Percentiles rank a stretch among this genome's conserved stretches.
Evolutionary conservation across 2,797 vertebrate species (phyloP).

Genomic region (Nannoperca obscura): DNA sequence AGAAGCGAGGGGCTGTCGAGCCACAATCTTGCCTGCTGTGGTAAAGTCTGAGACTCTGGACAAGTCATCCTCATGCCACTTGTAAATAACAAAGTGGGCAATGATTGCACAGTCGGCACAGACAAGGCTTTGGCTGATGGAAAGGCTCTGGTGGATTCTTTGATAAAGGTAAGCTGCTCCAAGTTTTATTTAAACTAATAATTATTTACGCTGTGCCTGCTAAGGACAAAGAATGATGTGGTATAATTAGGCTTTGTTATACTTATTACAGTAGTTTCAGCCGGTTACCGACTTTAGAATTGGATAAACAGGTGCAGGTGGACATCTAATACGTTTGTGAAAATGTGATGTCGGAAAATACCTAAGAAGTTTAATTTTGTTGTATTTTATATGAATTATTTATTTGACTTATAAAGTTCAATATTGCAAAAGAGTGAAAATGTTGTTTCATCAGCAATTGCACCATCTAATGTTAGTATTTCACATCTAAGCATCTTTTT

Average conservation of each 20-base stretch:
- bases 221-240: background rate
- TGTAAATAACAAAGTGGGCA: constrained; percentile 85
- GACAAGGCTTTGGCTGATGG: constrained; percentile 78
- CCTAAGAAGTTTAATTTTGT: too few relatives aligned
- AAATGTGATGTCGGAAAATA: background rate
- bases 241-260: background rate
- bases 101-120: constrained; percentile 73
- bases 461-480: background rate
- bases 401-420: background rate
- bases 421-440: background rate
- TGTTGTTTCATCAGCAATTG: background rate
- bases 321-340: background rate
- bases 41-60: constrained; percentile 70
- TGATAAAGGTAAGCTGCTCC: constrained; percentile 83
- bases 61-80: constrained; percentile 82
- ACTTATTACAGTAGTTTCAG: background rate
- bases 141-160: constrained; percentile 82
- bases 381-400: background rate
- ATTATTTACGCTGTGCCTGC: background rate
- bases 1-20: constrained; percentile 62
- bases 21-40: constrained; percentile 62
- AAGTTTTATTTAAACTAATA: background rate
- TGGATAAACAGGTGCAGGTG: too few relatives aligned
- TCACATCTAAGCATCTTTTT: constrained; percentile 1
- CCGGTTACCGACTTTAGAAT: background rate